These are phyloP conservation scores for Novumbra hubbsi DNA, from an alignment of 2,797 vertebrate genomes.

Conservation along the genomic window DNA sequence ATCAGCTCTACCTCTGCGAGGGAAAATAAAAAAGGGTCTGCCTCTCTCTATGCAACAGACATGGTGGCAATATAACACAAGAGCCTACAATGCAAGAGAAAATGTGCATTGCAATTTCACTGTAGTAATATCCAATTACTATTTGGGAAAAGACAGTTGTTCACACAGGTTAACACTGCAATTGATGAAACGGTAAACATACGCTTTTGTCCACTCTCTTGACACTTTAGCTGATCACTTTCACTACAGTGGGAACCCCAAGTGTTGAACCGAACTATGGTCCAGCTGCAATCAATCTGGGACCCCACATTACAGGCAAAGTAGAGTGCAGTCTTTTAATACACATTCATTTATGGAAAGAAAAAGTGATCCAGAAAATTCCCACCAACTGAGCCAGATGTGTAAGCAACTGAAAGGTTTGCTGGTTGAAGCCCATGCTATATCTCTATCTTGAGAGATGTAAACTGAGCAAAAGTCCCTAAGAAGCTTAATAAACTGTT, in stretches of 20 bases:
- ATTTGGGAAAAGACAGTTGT: background rate
- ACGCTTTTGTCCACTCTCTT: slow-evolving; percentile 4
- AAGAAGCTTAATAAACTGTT: background rate
- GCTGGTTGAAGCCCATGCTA: background rate
- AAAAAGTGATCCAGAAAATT: slow-evolving; percentile 19
- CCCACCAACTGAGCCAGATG: slow-evolving; percentile 2
- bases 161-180: slow-evolving; percentile 2
- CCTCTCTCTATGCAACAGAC: background rate
- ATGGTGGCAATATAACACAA: background rate
- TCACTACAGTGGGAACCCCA: slow-evolving; percentile 19
- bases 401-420: background rate
- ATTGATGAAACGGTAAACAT: background rate
- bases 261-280: slow-evolving; percentile 6
- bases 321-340: slow-evolving; percentile 37
- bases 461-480: background rate
- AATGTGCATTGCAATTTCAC: background rate
- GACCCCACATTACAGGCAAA: slow-evolving; percentile 31
- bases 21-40: background rate
- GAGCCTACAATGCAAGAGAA: background rate
- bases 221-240: slow-evolving; percentile 26
- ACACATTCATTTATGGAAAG: slow-evolving; percentile 34
- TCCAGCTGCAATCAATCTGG: slow-evolving; percentile 29
- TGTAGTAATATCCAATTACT: background rate
- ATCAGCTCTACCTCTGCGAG: background rate
- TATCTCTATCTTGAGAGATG: background rate